A percentile compares a stretch with the other conserved stretches of the same genome.
Conservation (phyloP, 2,113 vertebrate genomes). For the Morone saxatilis region DNA sequence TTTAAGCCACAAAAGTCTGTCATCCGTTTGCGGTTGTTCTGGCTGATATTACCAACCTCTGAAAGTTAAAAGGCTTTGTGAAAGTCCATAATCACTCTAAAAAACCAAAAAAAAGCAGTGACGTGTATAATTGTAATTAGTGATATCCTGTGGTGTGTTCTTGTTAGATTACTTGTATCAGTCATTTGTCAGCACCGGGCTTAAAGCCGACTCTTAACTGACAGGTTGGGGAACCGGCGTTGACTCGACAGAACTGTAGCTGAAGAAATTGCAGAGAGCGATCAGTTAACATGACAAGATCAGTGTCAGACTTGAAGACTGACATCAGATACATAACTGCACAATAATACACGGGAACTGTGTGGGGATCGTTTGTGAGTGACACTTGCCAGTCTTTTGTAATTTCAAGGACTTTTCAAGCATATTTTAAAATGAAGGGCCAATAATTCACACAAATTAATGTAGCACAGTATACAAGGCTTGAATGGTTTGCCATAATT, state of each 20-base stretch:
- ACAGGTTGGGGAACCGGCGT: slow-evolving; percentile 4
- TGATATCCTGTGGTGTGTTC: background rate
- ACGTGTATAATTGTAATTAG: background rate
- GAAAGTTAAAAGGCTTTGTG: background rate
- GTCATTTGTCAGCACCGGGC: background rate
- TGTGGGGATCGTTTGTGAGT: background rate
- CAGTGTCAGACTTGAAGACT: slow-evolving; percentile 1
- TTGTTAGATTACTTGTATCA: background rate
- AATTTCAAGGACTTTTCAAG: too few relatives aligned
- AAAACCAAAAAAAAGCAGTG: background rate
- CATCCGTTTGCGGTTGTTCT: background rate
- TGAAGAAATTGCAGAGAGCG: slow-evolving; percentile 1
- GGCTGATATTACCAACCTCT: background rate
- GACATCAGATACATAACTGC: slow-evolving; percentile 7
- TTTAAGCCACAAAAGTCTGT: background rate
- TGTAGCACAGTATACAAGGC: too few relatives aligned
- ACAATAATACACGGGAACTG: background rate
- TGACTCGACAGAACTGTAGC: background rate
- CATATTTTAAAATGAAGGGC: too few relatives aligned
- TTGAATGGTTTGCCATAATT: too few relatives aligned
- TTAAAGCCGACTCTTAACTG: background rate
- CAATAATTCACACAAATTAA: too few relatives aligned
- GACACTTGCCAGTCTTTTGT: background rate
- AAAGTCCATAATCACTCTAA: background rate
- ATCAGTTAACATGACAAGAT: slow-evolving; percentile 12